These are phyloP conservation scores for Galeruca laticollis DNA, from an alignment of 2,888 invertebrate genomes.

Conservation along the genomic window DNA sequence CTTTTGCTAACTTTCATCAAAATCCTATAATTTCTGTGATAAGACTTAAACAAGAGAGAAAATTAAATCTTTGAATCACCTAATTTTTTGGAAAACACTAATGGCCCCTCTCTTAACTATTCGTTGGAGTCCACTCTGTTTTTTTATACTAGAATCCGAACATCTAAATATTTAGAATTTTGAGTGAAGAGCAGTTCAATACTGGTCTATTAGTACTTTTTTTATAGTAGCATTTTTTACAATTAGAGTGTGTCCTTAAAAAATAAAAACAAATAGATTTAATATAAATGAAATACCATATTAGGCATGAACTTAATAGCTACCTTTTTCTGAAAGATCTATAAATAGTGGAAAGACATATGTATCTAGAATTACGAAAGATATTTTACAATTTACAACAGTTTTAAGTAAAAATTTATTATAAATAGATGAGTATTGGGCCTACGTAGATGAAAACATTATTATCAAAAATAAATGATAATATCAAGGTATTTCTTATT, in stretches of 20 bases:
- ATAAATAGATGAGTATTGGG: not conserved
- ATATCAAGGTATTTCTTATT: not conserved
- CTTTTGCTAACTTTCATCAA: no score
- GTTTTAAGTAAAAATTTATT: not conserved
- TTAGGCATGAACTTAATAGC: not conserved
- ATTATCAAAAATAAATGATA: conserved; percentile 11
- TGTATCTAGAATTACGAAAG: conserved; percentile 12
- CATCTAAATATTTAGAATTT: no score
- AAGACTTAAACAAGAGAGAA: no score
- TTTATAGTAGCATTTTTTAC: not conserved
- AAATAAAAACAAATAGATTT: not conserved
- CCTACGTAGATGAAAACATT: not conserved
- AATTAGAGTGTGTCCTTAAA: not conserved
- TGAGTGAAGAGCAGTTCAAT: no score
- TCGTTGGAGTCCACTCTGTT: not conserved
- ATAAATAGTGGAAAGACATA: conserved; percentile 2
- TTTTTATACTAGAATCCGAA: no score
- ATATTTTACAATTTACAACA: not conserved
- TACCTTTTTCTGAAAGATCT: conserved; percentile 6
- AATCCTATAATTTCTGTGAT: no score
- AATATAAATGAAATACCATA: not conserved
- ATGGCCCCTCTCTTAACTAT: no score
- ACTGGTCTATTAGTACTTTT: no score
- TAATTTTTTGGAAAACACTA: no score
- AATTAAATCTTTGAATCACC: no score